Base-by-base conservation (phyloP, 2,113 vertebrate species). In the Seriola quinqueradiata region DNA sequence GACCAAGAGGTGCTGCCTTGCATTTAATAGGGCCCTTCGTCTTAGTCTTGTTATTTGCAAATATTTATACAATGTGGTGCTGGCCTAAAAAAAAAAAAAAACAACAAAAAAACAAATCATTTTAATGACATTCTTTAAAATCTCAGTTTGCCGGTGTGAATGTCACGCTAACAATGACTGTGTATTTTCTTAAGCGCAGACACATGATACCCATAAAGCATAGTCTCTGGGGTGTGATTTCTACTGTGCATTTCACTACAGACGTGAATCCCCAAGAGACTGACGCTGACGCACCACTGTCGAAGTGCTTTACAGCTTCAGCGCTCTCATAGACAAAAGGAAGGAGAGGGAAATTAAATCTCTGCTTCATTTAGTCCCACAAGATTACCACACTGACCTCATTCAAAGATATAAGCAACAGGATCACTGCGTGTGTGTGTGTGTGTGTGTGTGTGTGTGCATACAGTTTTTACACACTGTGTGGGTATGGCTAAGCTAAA, bases 331-430 rank as follows among this genome's bases (percentile, higher is more conserved):
- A 4, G 36, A 61, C 12, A 14, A 72, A 72, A 61, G 9, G 36
- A 74, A 79, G 36, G 69, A 79, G 52, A n/a, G 17, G 23, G 57
- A 59, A 79, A 86, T 79, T 82, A 38, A 44, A 70, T 75, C 12
- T 70, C 38, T 48, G 25, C 60, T 67, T 72, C 25, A 55, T 75
- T 79, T 44, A 55, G 28, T 82, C 44, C 54, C 21, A 60, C 21
- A 55, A 3, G 44, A 70, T 58, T 58, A 80, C 17, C 71, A 8
- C 38, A 3, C 40, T 71, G 50, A 72, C 61, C 78, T 12, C 16
- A 67, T 36, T 67, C 55, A 19, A 19, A 60, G 59, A 40, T 25
- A 36, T 14, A 16, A 46, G 28, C 12, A 9, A 19, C 11, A 23
- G 40, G 59, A 17, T 60, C 48, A 25, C 42, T 36, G 34, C 71